A percentile compares a stretch with the other conserved stretches of the same genome.
Evolutionary conservation across 2,888 invertebrate species (phyloP).

Genomic region (Idaea aversata): DNA sequence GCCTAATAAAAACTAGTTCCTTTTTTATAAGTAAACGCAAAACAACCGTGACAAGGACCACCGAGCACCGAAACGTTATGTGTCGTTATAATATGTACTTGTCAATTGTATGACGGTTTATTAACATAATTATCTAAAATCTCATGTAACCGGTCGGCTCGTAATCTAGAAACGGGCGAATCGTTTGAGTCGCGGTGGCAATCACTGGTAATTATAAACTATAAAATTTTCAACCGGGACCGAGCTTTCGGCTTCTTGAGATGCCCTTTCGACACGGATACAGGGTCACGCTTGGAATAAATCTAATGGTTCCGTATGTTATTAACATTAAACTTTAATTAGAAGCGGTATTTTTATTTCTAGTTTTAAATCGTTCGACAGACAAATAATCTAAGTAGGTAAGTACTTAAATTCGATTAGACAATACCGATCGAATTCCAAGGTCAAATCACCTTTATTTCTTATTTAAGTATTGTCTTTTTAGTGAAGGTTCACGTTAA

Average conservation of each 20-base stretch:
- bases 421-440: too few relatives aligned
- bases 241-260: slow-evolving; percentile 75
- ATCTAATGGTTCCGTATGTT: slow-evolving; percentile 48
- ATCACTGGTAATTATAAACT: slow-evolving; percentile 76
- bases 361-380: too few relatives aligned
- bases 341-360: too few relatives aligned
- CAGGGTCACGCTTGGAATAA: slow-evolving; percentile 29
- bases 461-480: too few relatives aligned
- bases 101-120: background rate
- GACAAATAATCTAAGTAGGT: too few relatives aligned
- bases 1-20: too few relatives aligned
- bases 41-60: slow-evolving; percentile 2
- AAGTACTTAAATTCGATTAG: too few relatives aligned
- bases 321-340: background rate
- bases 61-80: slow-evolving; percentile 8
- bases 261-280: slow-evolving; percentile 69
- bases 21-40: background rate
- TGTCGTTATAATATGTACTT: background rate
- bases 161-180: slow-evolving; percentile 37
- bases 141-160: background rate
- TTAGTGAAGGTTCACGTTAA: too few relatives aligned
- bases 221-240: slow-evolving; percentile 66
- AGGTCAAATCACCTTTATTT: too few relatives aligned
- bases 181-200: slow-evolving; percentile 61
- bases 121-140: slow-evolving; percentile 1